Conservation (phyloP, 35 echinoderm and acorn worm genomes). For the Heliocidaris erythrogramma region DNA sequence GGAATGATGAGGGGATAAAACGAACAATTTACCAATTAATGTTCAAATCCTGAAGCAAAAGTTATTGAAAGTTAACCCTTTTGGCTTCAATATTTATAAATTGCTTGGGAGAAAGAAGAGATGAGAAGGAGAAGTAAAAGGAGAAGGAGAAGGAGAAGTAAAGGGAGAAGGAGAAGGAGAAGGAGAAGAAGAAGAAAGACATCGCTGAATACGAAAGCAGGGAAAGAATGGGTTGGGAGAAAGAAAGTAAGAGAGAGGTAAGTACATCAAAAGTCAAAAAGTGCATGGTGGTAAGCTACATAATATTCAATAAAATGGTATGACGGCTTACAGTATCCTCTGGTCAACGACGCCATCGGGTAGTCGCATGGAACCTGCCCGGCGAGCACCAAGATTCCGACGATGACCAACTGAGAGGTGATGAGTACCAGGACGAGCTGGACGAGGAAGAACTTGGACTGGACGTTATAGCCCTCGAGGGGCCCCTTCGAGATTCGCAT, state of each 20-base stretch:
- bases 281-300: background rate
- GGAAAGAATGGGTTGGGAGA: background rate
- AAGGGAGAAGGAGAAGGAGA: background rate
- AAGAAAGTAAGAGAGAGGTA: background rate
- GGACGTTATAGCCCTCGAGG: conserved; percentile 64
- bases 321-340: conserved; percentile 83
- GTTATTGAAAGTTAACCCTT: too few species aligned
- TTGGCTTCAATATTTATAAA: background rate
- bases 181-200: background rate
- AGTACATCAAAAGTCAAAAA: background rate
- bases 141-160: background rate
- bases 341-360: conserved; percentile 65
- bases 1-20: too few species aligned
- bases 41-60: too few species aligned
- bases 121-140: background rate
- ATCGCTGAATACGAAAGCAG: too few species aligned
- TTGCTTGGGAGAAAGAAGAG: background rate
- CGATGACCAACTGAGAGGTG: conserved; percentile 67
- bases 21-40: too few species aligned
- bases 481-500: conserved; percentile 69
- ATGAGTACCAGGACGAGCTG: conserved; percentile 81
- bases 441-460: conserved; percentile 84
- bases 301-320: background rate
- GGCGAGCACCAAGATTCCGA: conserved; percentile 50
- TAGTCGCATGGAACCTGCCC: conserved; percentile 72